Conservation (phyloP, 2,113 vertebrate species). For the Hemiscyllium ocellatum region DNA sequence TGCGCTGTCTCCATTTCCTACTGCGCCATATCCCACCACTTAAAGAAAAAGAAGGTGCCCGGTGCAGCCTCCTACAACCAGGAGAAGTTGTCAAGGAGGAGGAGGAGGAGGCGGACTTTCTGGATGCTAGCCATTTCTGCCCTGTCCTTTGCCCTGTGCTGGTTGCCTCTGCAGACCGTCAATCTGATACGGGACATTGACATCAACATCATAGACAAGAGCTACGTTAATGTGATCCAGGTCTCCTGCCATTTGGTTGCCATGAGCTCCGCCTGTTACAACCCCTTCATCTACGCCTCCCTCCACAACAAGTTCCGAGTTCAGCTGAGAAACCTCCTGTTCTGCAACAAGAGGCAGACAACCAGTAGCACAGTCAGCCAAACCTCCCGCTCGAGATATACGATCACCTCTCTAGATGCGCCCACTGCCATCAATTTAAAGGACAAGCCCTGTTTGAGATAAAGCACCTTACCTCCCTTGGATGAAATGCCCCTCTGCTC, state of each 20-base stretch:
- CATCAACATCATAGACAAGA: constrained; percentile 63
- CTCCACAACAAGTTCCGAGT: constrained; percentile 65
- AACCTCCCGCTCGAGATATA: constrained; percentile 50
- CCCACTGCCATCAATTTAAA: constrained; percentile 47
- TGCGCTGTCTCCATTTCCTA: constrained; percentile 67
- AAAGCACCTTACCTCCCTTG: not conserved
- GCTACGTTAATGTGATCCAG: constrained; percentile 64
- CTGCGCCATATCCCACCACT: constrained; percentile 68
- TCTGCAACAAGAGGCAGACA: constrained; percentile 47
- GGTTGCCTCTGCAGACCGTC: constrained; percentile 77
- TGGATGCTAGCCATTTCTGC: constrained; percentile 65
- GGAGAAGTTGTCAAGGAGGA: constrained; percentile 63
- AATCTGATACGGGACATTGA: constrained; percentile 70
- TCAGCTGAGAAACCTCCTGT: constrained; percentile 55
- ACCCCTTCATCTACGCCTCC: constrained; percentile 71
- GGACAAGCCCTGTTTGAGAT: not conserved
- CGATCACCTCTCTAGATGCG: constrained; percentile 54
- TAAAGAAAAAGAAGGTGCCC: constrained; percentile 57
- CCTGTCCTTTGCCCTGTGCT: constrained; percentile 73
- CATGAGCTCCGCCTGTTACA: constrained; percentile 73
- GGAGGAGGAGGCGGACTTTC: constrained; percentile 71
- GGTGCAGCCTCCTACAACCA: constrained; percentile 52
- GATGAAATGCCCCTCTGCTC: not conserved
- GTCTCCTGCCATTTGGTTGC: constrained; percentile 65
- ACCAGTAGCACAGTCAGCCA: constrained; percentile 46